phyloP scores from a whole-genome alignment of 2,888 invertebrate genomes.

The Nudaria mundana region DNA sequence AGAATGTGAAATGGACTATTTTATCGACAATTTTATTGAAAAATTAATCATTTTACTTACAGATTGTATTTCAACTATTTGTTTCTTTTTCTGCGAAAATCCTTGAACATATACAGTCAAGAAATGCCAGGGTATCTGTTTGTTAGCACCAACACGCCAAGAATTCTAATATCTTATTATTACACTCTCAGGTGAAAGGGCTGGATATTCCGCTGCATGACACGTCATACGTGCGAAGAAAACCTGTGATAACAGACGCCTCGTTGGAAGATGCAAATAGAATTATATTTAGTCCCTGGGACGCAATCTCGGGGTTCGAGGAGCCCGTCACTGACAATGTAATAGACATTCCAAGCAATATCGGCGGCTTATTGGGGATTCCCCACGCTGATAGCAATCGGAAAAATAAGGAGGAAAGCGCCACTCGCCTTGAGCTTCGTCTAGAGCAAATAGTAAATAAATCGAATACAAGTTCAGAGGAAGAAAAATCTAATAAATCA shows the following conservation, averaged over 20 bases:
- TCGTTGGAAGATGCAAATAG: conserved; percentile 77
- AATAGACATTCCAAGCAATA: conserved; percentile 72
- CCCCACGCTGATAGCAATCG: conserved; percentile 47
- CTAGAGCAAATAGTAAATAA: conserved; percentile 67
- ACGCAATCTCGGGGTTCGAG: conserved; percentile 71
- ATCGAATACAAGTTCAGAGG: conserved; percentile 71
- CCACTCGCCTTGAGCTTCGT: conserved; percentile 46
- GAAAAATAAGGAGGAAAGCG: conserved; percentile 60
- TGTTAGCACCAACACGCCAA: conserved; percentile 1
- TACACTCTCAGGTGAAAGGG: conserved; percentile 63
- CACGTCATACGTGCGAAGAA: conserved; percentile 50
- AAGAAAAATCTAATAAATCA: conserved; percentile 76
- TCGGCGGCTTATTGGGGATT: conserved; percentile 46
- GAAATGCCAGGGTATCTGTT: conserved; percentile 5
- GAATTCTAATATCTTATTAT: conserved; percentile 22
- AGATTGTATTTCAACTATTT: neutral
- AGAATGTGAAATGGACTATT: no score
- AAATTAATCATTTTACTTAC: no score
- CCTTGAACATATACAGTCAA: no score
- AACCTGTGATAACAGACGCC: conserved; percentile 67
- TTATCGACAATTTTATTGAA: no score
- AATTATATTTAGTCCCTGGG: conserved; percentile 80
- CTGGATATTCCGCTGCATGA: conserved; percentile 68
- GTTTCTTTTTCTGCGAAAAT: no score
- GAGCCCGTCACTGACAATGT: conserved; percentile 69